These are phyloP conservation scores for Chionodraco myersi DNA, from an alignment of 2,113 vertebrate species.

Conservation along the genomic window DNA sequence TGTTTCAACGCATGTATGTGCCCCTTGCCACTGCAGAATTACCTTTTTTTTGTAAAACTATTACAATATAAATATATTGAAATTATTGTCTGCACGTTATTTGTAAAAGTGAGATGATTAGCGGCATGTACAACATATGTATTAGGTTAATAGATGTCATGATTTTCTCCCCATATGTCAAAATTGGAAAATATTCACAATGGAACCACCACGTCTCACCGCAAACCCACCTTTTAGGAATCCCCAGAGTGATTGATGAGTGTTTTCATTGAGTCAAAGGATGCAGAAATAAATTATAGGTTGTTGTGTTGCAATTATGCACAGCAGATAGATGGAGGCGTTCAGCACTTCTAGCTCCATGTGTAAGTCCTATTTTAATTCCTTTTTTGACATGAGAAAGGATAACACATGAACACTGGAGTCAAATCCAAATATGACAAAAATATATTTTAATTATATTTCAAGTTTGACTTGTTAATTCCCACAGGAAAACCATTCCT, in stretches of 20 bases:
- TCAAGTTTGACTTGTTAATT: neutral
- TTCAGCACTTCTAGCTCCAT: neutral
- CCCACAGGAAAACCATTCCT: neutral
- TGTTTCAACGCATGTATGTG: too few species aligned
- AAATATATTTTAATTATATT: neutral
- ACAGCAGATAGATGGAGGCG: neutral
- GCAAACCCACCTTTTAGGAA: neutral
- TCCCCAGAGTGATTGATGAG: neutral
- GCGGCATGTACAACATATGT: too few species aligned
- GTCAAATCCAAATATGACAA: neutral
- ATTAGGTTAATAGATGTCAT: neutral
- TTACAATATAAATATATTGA: neutral
- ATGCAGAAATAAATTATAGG: slow-evolving; percentile 3
- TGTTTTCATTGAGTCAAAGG: neutral
- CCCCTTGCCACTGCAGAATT: neutral
- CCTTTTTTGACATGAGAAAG: neutral
- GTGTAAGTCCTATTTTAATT: neutral
- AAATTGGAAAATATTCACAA: neutral
- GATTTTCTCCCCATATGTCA: neutral
- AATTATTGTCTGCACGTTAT: neutral
- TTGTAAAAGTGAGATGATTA: neutral
- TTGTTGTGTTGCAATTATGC: neutral
- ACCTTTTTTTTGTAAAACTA: too few species aligned
- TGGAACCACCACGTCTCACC: neutral
- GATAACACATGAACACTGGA: neutral